phyloP scores from a whole-genome alignment of 1,140 invertebrate genomes.

The Aphis craccivora region DNA sequence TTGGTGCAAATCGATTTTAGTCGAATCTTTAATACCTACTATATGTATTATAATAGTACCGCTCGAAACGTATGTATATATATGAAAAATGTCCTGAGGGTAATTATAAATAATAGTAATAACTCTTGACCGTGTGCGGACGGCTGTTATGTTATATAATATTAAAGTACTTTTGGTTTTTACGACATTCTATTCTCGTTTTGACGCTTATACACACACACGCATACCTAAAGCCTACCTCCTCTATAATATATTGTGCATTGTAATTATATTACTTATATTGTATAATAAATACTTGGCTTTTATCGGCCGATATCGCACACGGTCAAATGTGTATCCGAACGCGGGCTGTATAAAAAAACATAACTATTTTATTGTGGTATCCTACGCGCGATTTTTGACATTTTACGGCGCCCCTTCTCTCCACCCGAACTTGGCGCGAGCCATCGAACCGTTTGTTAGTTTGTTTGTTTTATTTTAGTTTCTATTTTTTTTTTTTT shows the following conservation, averaged over 20 bases:
- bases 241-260: background rate
- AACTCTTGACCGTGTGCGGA: background rate
- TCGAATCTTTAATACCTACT: background rate
- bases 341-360: background rate
- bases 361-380: background rate
- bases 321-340: background rate
- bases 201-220: too few relatives aligned
- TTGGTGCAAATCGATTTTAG: conserved; percentile 32
- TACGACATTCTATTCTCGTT: background rate
- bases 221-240: background rate
- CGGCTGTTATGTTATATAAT: background rate
- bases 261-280: background rate
- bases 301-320: background rate
- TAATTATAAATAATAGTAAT: conserved; percentile 44
- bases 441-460: background rate
- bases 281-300: background rate
- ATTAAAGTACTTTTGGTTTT: conserved; percentile 2
- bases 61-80: background rate
- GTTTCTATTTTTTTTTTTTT: background rate
- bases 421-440: background rate
- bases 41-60: background rate
- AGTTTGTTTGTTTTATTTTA: background rate
- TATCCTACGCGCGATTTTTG: background rate
- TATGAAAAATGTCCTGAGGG: conserved; percentile 18
- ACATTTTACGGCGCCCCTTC: background rate